Conservation (phyloP, 2,113 vertebrate genomes). For the Corythornis vintsioides region DNA sequence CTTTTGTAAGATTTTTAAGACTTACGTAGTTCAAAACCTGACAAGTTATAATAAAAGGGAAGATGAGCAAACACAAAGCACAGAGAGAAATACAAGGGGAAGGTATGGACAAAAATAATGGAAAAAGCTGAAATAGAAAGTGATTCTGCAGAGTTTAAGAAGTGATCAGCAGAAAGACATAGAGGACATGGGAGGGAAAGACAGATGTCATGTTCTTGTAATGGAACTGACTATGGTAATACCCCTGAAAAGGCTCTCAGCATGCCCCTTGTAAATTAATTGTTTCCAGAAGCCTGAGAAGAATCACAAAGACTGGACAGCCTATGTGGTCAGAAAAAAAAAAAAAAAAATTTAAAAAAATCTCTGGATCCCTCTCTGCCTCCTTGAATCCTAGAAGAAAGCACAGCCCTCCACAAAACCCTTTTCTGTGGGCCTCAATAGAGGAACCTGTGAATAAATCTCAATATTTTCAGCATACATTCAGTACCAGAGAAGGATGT, state of each 20-base stretch:
- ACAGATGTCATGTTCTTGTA: slow-evolving; percentile 33
- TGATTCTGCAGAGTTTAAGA: slow-evolving; percentile 17
- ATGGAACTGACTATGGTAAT: slow-evolving; percentile 42
- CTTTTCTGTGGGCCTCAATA: neutral
- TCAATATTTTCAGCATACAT: neutral
- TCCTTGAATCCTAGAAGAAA: neutral
- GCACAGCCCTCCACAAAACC: neutral
- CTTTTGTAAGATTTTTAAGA: slow-evolving; percentile 14
- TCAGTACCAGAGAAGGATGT: neutral
- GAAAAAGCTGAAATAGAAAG: slow-evolving; percentile 35
- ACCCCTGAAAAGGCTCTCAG: neutral
- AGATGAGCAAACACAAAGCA: neutral
- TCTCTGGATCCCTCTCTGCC: neutral
- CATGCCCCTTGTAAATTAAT: slow-evolving; percentile 15
- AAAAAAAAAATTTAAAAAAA: neutral
- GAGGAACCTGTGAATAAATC: neutral
- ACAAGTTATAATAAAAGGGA: neutral
- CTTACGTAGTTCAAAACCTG: neutral
- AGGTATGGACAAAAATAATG: slow-evolving; percentile 33
- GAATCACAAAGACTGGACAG: neutral
- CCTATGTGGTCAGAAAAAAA: neutral
- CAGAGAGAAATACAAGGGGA: neutral
- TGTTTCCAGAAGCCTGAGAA: slow-evolving; percentile 20
- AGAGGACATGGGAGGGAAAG: slow-evolving; percentile 34
- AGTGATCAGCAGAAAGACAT: slow-evolving; percentile 32